Evolutionary conservation across 2,888 invertebrate genomes (phyloP), one percentile per base, ranked within the genome.

Genomic region (Andrena chrysosceles): DNA sequence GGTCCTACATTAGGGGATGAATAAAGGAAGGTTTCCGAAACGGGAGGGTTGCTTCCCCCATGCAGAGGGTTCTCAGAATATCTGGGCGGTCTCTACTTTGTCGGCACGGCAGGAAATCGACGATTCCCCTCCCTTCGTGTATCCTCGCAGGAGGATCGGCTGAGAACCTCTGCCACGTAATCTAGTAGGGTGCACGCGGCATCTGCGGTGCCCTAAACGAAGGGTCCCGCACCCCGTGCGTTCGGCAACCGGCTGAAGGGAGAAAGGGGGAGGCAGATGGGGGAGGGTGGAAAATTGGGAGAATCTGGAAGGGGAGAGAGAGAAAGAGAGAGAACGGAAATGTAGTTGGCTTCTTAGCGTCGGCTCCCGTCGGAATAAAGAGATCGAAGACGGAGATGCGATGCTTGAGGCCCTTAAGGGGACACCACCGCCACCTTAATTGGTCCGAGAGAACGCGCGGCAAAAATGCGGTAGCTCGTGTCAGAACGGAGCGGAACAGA

Each of bases 1-100:
- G 88, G 84, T 84, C 87, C 87, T 90, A 85, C 85, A 90, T 89
- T 89, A 87, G 89, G 88, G 91, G 89, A 89, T 90, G 90, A 91
- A 91, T 90, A 89, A 90, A 89, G 87, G 89, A 87, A 89, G 85
- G 82, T 84, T 84, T 80, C 78, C 83, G 77, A 87, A 86, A 86
- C 76, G 68, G 87, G 78, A 83, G 86, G 86, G 83, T 81, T 54
- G 76, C 52, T 63, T 83, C 82, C 84, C 87, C 71, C 70, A 68
- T 35, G 62, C 13, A 68, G 79, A 70, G 31, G 87, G 64, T 76
- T 82, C 87, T 85, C 88, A 80, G 33, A 49, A 16, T 26, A 26
- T 48, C 0, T 7, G 2, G 2, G 23, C 54, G 33, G 52, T 20
- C 31, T 20, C 23, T 26, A 29, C 42, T 26, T 26, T 26, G 23